Conservation (phyloP, 2,797 vertebrate genomes). For the Chloroceryle inda region DNA sequence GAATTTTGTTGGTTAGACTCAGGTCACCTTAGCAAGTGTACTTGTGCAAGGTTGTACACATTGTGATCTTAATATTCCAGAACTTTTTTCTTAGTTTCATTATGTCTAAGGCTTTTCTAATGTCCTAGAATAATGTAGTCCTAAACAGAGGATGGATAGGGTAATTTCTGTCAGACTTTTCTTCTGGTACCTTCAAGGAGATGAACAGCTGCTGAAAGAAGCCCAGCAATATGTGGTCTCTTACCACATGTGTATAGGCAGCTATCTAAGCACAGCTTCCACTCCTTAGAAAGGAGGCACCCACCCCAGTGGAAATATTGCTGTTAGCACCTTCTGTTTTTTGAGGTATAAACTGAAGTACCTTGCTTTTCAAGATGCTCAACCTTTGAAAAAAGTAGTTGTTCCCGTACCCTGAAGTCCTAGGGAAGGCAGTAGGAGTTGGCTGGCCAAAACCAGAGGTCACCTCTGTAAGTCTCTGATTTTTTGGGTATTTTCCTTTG, state of each 20-base stretch:
- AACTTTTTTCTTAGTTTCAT: background rate
- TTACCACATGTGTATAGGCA: rapidly evolving
- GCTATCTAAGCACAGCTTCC: background rate
- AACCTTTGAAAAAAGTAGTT: background rate
- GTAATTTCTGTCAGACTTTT: background rate
- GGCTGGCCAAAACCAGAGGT: background rate
- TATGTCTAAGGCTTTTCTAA: background rate
- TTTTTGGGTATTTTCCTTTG: background rate
- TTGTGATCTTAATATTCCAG: background rate
- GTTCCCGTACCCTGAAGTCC: background rate
- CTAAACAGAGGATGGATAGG: background rate
- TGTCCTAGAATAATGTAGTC: background rate
- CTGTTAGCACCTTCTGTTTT: background rate
- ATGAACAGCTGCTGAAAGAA: background rate
- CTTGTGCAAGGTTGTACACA: background rate
- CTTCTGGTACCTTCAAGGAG: background rate
- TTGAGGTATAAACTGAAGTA: background rate
- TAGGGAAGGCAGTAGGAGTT: background rate
- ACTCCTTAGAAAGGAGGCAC: background rate
- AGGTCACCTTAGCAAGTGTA: background rate
- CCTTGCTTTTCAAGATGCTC: background rate
- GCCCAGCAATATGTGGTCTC: background rate
- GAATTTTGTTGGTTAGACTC: background rate
- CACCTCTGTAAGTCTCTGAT: background rate
- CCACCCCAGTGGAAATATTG: background rate